phyloP scores from a whole-genome alignment of 2,888 invertebrate genomes.

The Gari tellinella region DNA sequence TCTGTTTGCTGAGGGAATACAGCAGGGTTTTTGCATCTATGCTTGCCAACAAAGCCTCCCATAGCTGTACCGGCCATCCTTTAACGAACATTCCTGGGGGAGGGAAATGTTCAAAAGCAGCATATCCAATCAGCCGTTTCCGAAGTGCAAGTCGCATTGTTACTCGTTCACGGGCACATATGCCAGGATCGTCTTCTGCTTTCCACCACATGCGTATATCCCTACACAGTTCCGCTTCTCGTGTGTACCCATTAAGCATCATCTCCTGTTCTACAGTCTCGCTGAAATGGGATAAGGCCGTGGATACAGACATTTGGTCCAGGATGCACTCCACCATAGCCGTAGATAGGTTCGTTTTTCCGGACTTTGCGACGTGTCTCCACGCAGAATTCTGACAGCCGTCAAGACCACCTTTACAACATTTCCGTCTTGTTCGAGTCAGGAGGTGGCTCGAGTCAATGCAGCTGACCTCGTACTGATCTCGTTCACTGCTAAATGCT shows the following conservation, averaged over 20 bases:
- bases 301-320: constrained; percentile 48
- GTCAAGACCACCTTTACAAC: constrained; percentile 45
- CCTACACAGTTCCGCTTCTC: constrained; percentile 29
- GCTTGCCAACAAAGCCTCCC: too few relatives aligned
- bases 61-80: constrained; percentile 49
- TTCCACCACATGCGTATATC: constrained; percentile 42
- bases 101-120: constrained; percentile 26
- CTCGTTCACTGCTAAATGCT: constrained; percentile 10
- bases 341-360: constrained; percentile 23
- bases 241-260: constrained; percentile 15
- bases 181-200: constrained; percentile 40
- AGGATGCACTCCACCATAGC: constrained; percentile 35
- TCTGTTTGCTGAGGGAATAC: too few relatives aligned
- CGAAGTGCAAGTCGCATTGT: constrained; percentile 17
- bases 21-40: too few relatives aligned
- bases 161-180: constrained; percentile 21
- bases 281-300: constrained; percentile 36
- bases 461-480: constrained; percentile 44
- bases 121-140: constrained; percentile 12
- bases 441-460: constrained; percentile 42
- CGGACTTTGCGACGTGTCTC: constrained; percentile 31
- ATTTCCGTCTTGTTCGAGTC: constrained; percentile 36
- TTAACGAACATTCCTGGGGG: constrained; percentile 22
- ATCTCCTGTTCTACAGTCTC: constrained; percentile 34
- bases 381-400: constrained; percentile 29